A percentile compares a stretch with the other conserved stretches of the same genome.
phyloP scores from a whole-genome alignment of 2,797 vertebrate genomes.

The Naso thynnoides region DNA sequence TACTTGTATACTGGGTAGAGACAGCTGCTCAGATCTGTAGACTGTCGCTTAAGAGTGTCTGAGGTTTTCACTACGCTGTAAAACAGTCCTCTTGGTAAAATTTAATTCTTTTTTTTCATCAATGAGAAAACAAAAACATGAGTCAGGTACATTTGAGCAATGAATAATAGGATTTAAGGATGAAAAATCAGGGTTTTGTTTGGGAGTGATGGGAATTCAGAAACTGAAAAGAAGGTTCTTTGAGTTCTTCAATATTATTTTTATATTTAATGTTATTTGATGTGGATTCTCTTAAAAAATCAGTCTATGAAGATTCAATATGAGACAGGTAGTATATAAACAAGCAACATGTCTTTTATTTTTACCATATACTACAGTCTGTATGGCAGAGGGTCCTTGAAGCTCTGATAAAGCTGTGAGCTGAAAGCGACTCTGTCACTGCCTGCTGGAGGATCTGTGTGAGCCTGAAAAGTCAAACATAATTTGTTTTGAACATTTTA shows the following conservation, averaged over 20 bases:
- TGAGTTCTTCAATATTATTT: background rate
- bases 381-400: constrained; percentile 23
- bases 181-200: constrained; percentile 7
- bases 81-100: constrained; percentile 32
- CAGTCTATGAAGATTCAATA: background rate
- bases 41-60: constrained; percentile 37
- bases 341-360: constrained; percentile 8
- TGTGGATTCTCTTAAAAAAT: background rate
- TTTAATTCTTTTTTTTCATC: constrained; percentile 48
- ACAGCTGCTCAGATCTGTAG: constrained; percentile 28
- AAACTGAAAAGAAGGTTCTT: background rate
- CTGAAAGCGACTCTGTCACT: constrained; percentile 13
- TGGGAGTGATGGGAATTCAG: background rate
- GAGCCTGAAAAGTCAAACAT: constrained; percentile 12
- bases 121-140: constrained; percentile 39
- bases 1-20: constrained; percentile 15
- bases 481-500: constrained; percentile 37
- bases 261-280: background rate
- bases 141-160: constrained; percentile 12
- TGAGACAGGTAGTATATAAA: background rate
- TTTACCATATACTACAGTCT: constrained; percentile 1
- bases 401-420: constrained; percentile 16
- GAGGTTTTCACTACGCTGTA: constrained; percentile 30
- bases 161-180: constrained; percentile 12
- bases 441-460: constrained; percentile 22